Percentiles rank a stretch among this genome's conserved stretches.
Conservation (phyloP, 2,888 invertebrate species). For the Drosophila paranaensis region DNA sequence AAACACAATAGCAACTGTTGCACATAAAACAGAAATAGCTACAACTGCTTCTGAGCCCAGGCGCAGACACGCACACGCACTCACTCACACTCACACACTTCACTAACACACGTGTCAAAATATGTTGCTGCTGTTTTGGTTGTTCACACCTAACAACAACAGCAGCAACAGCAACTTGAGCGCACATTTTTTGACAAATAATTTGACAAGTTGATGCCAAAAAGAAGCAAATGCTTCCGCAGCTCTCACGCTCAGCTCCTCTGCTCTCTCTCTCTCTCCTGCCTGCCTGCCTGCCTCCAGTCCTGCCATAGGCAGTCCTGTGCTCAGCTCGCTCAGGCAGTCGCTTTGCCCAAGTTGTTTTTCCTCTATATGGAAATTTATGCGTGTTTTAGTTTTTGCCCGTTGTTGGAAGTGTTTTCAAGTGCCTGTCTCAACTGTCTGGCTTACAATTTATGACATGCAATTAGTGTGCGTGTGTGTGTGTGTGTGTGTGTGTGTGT, state of each 20-base stretch:
- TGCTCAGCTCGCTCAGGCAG: neutral
- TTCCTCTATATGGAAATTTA: constrained; percentile 52
- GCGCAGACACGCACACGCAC: neutral
- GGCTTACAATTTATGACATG: constrained; percentile 65
- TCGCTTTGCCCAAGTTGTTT: constrained; percentile 20
- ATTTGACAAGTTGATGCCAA: constrained; percentile 62
- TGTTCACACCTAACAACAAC: constrained; percentile 63
- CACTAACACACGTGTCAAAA: constrained; percentile 59
- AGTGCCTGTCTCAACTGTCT: constrained; percentile 57
- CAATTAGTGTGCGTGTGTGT: constrained; percentile 46
- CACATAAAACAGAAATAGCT: constrained; percentile 37
- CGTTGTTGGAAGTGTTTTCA: constrained; percentile 54
- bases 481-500: constrained; percentile 6
- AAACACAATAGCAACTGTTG: constrained; percentile 49
- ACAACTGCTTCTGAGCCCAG: constrained; percentile 1
- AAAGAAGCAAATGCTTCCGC: constrained; percentile 33
- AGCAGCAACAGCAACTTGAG: constrained; percentile 28
- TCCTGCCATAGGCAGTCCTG: constrained; percentile 1
- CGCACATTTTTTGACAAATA: constrained; percentile 46
- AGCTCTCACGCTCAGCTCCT: neutral
- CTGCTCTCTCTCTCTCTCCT: too few relatives aligned
- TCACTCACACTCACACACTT: constrained; percentile 18
- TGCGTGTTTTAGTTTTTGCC: constrained; percentile 52
- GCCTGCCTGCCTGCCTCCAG: too few relatives aligned
- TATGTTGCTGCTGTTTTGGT: constrained; percentile 57